Percentiles rank a stretch among this genome's conserved stretches.
Evolutionary conservation across 2,888 invertebrate genomes (phyloP).

Genomic region (Asteroscopus sphinx): DNA sequence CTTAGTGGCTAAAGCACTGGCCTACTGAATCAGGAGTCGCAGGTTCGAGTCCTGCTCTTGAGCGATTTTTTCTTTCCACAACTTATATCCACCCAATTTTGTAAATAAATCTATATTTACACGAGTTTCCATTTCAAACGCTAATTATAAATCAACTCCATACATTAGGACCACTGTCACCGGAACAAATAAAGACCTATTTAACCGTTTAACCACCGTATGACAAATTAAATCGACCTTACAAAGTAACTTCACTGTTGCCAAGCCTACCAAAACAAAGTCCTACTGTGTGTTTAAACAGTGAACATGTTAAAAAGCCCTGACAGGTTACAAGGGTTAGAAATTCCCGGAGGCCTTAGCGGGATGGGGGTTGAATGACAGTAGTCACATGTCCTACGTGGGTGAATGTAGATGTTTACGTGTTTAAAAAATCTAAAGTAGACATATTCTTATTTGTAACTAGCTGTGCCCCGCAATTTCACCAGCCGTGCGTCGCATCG

Average conservation of each 20-base stretch:
- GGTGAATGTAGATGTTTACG: constrained; percentile 15
- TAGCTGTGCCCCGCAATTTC: no score
- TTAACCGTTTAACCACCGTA: constrained; percentile 13
- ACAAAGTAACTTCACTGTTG: constrained; percentile 19
- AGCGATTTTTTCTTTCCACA: no score
- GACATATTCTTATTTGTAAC: neutral
- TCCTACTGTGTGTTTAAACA: constrained; percentile 36
- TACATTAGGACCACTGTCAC: no score
- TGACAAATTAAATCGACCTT: constrained; percentile 26
- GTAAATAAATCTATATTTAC: no score
- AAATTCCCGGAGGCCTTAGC: constrained; percentile 34
- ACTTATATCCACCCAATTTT: no score
- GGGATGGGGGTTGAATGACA: constrained; percentile 47
- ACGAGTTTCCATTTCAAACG: no score
- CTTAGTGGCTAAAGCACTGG: no score
- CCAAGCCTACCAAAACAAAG: constrained; percentile 28
- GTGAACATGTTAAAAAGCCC: constrained; percentile 52
- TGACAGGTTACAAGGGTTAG: constrained; percentile 47
- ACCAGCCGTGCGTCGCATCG: no score
- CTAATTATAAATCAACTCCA: no score
- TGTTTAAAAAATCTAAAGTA: constrained; percentile 20
- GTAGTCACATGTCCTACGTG: constrained; percentile 32
- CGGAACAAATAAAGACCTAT: constrained; percentile 26
- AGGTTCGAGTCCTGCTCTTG: no score
- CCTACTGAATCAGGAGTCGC: no score